These are phyloP conservation scores for Bombus sylvicola DNA, from an alignment of 1,140 invertebrate species.

Conservation along the genomic window DNA sequence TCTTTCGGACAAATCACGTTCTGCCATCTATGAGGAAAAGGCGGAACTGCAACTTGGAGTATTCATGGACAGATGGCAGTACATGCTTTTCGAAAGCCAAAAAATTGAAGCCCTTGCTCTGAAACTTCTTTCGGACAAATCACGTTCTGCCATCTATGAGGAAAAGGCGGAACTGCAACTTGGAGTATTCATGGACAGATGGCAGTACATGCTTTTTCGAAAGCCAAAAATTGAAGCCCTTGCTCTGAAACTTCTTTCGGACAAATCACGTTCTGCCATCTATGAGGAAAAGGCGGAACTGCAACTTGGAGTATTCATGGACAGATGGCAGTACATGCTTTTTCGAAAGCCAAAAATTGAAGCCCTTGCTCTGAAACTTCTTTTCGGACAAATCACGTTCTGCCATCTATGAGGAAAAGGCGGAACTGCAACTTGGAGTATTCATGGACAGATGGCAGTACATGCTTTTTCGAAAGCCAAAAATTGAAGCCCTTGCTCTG, in stretches of 20 bases:
- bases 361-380: fast-evolving
- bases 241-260: fast-evolving
- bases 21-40: too few species aligned
- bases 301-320: fast-evolving
- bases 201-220: too few species aligned
- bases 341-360: fast-evolving
- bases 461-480: fast-evolving
- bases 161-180: too few species aligned
- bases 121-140: fast-evolving
- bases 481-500: fast-evolving
- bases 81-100: too few species aligned
- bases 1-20: fast-evolving
- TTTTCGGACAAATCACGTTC: fast-evolving
- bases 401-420: fast-evolving
- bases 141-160: fast-evolving
- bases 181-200: too few species aligned
- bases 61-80: too few species aligned
- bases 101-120: fast-evolving
- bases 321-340: fast-evolving
- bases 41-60: too few species aligned
- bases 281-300: fast-evolving
- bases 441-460: fast-evolving
- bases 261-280: too few species aligned
- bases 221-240: too few species aligned
- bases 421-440: fast-evolving